Base-by-base conservation (phyloP, 2,797 vertebrate species). In the Borostomias antarcticus region DNA sequence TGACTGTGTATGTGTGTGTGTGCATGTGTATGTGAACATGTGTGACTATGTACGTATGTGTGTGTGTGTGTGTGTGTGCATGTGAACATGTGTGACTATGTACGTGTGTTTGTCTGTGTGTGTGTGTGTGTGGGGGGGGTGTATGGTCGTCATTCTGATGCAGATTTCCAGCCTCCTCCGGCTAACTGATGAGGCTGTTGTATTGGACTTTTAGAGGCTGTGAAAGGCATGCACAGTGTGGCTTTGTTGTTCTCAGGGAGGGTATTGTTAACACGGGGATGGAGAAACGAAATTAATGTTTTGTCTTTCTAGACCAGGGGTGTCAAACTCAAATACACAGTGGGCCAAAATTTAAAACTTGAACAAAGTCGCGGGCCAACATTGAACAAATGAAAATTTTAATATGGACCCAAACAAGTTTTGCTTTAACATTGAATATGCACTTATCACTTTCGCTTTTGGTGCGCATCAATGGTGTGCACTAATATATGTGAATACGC, bases 131-230 rank as follows among this genome's bases (percentile, higher is more conserved):
- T 58, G 74, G 56, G n/a, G n/a, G n/a, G n/a, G n/a, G 56, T 17
- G 26, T 40, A 45, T 32, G 19, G 61, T 43, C 54, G 30, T 11
- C 56, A 63, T 56, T 73, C 48, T 47, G 28, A 51, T 68, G 69
- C 54, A 68, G 69, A 72, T 78, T 74, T 73, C 69, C 56, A 69
- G 63, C 74, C 58, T 58, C 66, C 75, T 77, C 75, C 68, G 74
- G 74, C 64, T 69, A 68, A 63, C 64, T 79, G 75, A 81, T 79
- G 73, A 74, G 57, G 72, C 59, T 64, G 62, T 64, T 66, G 72
- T 70, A 54, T 76, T 28, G 57, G 35, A 4, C 59, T 72, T 77
- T 75, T 52, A 71, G 69, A 62, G 9, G 45, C 64, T 33, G 64
- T 73, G 71, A 78, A 77, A 74, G 71, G 70, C 52, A 68, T 32